Evolutionary conservation across 2,113 vertebrate genomes (phyloP).

Genomic region (Bothrops jararaca): DNA sequence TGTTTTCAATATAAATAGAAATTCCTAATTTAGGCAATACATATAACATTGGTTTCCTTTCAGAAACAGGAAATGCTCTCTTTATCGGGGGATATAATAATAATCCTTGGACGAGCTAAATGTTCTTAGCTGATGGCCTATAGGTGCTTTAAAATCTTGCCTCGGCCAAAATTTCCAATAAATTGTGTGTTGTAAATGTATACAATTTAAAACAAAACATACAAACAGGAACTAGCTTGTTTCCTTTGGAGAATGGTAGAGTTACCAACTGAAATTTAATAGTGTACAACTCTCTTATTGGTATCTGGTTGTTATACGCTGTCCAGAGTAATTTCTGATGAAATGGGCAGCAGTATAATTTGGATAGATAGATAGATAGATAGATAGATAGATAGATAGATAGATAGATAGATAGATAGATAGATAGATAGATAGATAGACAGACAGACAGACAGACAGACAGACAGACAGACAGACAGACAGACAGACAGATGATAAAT

Average conservation of each 20-base stretch:
- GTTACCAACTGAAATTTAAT: not conserved
- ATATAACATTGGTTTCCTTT: not conserved
- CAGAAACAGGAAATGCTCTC: not conserved
- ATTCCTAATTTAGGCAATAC: not conserved
- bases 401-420: not conserved
- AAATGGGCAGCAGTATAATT: not conserved
- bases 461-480: no score
- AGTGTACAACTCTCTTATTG: not conserved
- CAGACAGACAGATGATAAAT: no score
- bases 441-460: not conserved
- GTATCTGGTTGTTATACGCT: not conserved
- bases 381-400: not conserved
- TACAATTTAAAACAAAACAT: not conserved
- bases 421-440: not conserved
- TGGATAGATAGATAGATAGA: not conserved
- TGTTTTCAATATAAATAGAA: conserved; percentile 14
- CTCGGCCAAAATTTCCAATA: not conserved
- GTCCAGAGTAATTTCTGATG: not conserved
- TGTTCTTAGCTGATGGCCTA: not conserved
- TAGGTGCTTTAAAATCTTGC: not conserved
- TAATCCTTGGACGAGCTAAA: not conserved
- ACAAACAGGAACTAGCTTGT: not conserved
- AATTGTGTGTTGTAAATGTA: not conserved
- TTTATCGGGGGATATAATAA: not conserved
- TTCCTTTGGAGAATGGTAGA: not conserved